A percentile compares a stretch with the other conserved stretches of the same genome.
These are phyloP conservation scores for Natator depressus DNA, from an alignment of 2,113 vertebrate species.

Conservation along the genomic window DNA sequence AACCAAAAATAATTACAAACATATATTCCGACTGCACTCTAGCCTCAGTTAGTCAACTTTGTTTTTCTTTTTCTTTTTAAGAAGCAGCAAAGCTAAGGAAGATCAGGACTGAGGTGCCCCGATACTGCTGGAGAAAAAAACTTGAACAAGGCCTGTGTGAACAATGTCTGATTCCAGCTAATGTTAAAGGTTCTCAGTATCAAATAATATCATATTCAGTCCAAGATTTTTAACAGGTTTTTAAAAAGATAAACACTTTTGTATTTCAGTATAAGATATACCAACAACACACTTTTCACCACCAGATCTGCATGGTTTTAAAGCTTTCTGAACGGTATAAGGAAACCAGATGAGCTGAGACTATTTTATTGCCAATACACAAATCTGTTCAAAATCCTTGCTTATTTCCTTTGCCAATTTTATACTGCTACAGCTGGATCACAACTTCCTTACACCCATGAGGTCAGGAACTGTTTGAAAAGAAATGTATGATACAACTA, in stretches of 20 bases:
- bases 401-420: slow-evolving; percentile 51
- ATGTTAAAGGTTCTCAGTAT: not conserved
- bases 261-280: not conserved
- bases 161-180: not conserved
- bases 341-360: not conserved
- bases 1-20: not conserved
- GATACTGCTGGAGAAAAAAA: not conserved
- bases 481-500: not conserved
- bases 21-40: not conserved
- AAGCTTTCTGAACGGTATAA: not conserved
- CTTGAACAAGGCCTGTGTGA: not conserved
- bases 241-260: not conserved
- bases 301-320: slow-evolving; percentile 33
- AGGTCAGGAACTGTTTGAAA: slow-evolving; percentile 40
- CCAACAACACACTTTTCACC: not conserved
- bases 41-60: not conserved
- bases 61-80: not conserved
- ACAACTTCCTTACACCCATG: slow-evolving; percentile 5
- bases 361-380: not conserved
- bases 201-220: not conserved
- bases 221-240: not conserved
- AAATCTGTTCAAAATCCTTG: not conserved
- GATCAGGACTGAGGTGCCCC: not conserved
- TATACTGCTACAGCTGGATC: slow-evolving; percentile 48
- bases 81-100: not conserved